These are phyloP conservation scores for Nilaparvata lugens DNA, from an alignment of 1,140 invertebrate genomes.

Conservation along the genomic window DNA sequence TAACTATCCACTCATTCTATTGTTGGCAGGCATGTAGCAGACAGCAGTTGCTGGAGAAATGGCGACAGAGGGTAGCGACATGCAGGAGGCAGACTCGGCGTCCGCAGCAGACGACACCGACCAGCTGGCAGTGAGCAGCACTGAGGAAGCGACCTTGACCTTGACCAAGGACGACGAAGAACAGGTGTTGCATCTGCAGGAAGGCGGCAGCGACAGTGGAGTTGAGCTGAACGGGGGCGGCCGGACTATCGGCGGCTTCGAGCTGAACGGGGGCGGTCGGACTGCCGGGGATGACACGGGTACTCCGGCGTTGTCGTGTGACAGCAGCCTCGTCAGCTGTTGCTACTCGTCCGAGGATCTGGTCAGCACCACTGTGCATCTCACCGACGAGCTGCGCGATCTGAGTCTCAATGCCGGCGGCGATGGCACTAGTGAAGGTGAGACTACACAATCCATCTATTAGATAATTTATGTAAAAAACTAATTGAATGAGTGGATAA, in stretches of 20 bases:
- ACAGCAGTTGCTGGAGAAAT: too few relatives aligned
- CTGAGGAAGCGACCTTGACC: too few relatives aligned
- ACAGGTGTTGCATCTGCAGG: background rate
- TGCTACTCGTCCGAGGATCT: slow-evolving; percentile 57
- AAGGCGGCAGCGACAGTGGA: slow-evolving; percentile 67
- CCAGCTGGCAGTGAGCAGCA: too few relatives aligned
- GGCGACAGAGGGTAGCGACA: too few relatives aligned
- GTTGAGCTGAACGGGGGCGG: slow-evolving; percentile 56
- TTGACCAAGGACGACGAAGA: too few relatives aligned
- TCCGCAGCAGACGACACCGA: too few relatives aligned
- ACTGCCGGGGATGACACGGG: slow-evolving; percentile 37
- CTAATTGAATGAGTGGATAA: background rate
- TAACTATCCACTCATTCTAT: too few relatives aligned
- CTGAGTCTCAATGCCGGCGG: slow-evolving; percentile 32
- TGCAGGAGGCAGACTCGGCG: too few relatives aligned
- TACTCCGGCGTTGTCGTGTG: slow-evolving; percentile 46
- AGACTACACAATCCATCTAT: slow-evolving; percentile 8
- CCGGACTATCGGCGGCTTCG: slow-evolving; percentile 44
- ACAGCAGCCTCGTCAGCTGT: slow-evolving; percentile 64
- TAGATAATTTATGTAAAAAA: slow-evolving; percentile 9
- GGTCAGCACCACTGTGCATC: slow-evolving; percentile 41
- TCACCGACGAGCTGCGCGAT: slow-evolving; percentile 34
- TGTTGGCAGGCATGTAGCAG: too few relatives aligned
- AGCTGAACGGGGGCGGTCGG: slow-evolving; percentile 43
- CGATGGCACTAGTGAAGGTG: slow-evolving; percentile 38